A percentile compares a stretch with the other conserved stretches of the same genome.
These are phyloP conservation scores for Cervus canadensis DNA, from an alignment of 2,113 vertebrate species.

Conservation along the genomic window DNA sequence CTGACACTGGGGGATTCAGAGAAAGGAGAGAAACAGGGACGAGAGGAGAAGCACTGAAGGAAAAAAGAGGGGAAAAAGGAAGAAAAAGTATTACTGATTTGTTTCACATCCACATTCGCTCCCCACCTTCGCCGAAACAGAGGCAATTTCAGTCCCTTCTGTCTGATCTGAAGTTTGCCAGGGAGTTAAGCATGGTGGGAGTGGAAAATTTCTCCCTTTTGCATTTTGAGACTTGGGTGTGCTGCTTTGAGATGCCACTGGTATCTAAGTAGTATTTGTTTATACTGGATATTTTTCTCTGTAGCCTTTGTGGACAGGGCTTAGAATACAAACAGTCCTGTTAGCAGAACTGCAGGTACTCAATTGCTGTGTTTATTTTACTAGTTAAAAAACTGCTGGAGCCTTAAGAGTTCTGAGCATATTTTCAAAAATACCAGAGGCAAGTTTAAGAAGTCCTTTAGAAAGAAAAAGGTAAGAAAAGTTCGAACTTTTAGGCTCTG, in stretches of 20 bases:
- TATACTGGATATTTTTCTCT: constrained; percentile 62
- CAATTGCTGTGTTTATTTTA: constrained; percentile 65
- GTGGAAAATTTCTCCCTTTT: constrained; percentile 64
- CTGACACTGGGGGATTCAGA: neutral
- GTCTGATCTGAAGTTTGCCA: constrained; percentile 21
- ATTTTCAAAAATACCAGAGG: constrained; percentile 38
- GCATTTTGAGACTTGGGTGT: constrained; percentile 53
- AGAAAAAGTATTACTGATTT: constrained; percentile 28
- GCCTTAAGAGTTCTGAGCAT: constrained; percentile 37
- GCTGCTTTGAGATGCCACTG: constrained; percentile 62
- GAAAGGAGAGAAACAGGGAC: neutral
- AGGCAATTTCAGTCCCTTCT: constrained; percentile 12
- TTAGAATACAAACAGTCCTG: constrained; percentile 66
- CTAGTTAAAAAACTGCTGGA: constrained; percentile 63
- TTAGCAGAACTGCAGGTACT: constrained; percentile 65
- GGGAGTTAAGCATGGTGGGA: constrained; percentile 23
- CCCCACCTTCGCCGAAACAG: neutral
- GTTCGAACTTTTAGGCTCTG: neutral
- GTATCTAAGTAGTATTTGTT: constrained; percentile 68
- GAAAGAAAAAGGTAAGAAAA: constrained; percentile 18
- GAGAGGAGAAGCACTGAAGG: neutral
- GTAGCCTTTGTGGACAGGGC: constrained; percentile 52
- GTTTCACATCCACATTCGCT: neutral
- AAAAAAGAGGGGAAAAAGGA: neutral
- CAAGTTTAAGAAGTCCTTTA: constrained; percentile 48